Conservation (phyloP, 2,113 vertebrate genomes). For the Syngnathoides biaculeatus region DNA sequence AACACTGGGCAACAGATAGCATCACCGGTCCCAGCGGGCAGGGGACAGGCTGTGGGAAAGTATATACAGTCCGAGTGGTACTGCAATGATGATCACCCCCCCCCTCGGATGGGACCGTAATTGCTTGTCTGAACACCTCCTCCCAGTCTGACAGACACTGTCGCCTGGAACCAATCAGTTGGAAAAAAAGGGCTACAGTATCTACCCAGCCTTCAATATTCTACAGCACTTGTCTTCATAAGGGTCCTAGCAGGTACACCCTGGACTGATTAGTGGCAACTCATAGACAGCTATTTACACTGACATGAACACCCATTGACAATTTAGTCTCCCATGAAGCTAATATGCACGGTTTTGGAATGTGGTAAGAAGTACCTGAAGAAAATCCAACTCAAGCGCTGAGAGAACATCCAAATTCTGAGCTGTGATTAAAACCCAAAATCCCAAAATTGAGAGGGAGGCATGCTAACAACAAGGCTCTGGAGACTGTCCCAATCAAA, state of each 20-base stretch:
- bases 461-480: too few species aligned
- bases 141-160: constrained; percentile 56
- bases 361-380: too few species aligned
- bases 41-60: constrained; percentile 78
- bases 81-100: constrained; percentile 63
- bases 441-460: too few species aligned
- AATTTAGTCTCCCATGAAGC: too few species aligned
- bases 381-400: too few species aligned
- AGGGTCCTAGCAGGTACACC: neutral
- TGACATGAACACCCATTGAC: too few species aligned
- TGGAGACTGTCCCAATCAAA: too few species aligned
- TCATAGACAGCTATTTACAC: too few species aligned
- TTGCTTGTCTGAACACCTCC: constrained; percentile 66
- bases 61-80: constrained; percentile 65
- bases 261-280: too few species aligned
- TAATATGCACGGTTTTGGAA: too few species aligned
- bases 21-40: constrained; percentile 66
- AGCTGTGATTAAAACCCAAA: too few species aligned
- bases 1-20: constrained; percentile 68
- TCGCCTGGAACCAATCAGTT: constrained; percentile 27
- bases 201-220: neutral
- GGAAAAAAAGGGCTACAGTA: neutral
- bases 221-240: neutral
- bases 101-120: constrained; percentile 66
- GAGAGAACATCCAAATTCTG: too few species aligned